Evolutionary conservation across 2,888 invertebrate species (phyloP).

Genomic region (Uropetala carovei): DNA sequence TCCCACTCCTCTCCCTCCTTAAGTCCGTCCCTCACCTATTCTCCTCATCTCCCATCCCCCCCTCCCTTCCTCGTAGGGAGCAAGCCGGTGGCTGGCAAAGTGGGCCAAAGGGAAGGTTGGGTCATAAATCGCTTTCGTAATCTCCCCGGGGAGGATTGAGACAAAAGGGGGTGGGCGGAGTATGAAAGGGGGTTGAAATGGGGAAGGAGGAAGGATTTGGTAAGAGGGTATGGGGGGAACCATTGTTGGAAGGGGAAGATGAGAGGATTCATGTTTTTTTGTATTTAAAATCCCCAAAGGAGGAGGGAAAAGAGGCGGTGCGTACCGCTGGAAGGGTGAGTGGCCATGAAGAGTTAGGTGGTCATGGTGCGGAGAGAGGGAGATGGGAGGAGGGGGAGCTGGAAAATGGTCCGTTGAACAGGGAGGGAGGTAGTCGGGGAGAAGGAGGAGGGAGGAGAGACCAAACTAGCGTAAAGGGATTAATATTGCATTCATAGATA

Average conservation of each 20-base stretch:
- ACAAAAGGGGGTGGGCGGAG: background rate
- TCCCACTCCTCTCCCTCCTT: background rate
- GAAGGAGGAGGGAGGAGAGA: no score
- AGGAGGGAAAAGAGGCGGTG: no score
- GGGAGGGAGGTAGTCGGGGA: no score
- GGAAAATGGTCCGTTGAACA: background rate
- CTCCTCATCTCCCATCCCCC: background rate
- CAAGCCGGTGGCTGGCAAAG: background rate
- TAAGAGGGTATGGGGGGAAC: background rate
- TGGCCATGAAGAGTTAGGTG: background rate
- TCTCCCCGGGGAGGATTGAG: conserved; percentile 21
- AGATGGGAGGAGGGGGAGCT: background rate
- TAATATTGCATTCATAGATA: background rate
- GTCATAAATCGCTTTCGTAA: conserved; percentile 42
- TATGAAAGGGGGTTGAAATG: background rate
- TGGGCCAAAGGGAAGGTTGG: background rate
- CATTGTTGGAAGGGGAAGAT: no score
- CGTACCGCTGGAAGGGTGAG: background rate
- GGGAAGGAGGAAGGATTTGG: background rate
- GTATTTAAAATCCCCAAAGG: no score
- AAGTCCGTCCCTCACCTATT: background rate
- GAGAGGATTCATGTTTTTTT: no score
- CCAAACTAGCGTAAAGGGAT: background rate
- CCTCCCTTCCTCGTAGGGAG: background rate
- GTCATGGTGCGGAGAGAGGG: background rate